These are phyloP conservation scores for Axinella damicornis DNA, from an alignment of 37 sponge, comb jelly and placozoan genomes.

Conservation along the genomic window DNA sequence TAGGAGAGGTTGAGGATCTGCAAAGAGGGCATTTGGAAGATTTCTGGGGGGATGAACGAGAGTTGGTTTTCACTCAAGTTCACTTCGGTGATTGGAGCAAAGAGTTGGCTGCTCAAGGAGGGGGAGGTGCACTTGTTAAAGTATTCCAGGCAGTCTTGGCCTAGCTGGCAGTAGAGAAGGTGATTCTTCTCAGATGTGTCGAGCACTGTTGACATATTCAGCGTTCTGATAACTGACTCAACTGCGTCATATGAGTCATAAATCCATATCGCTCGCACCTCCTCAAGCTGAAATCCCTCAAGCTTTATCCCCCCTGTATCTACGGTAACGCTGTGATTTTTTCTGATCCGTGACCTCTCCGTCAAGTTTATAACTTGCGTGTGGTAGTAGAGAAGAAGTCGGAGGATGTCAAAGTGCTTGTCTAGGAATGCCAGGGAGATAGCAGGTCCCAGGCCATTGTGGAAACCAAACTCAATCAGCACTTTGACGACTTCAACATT, in stretches of 20 bases:
- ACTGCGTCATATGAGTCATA: slow-evolving; percentile 33
- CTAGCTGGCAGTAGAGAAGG: slow-evolving; percentile 20
- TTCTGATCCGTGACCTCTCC: slow-evolving; percentile 12
- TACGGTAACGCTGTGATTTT: not conserved
- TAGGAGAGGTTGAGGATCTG: slow-evolving; percentile 50
- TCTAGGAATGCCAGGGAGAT: slow-evolving; percentile 30
- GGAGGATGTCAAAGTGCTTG: slow-evolving; percentile 8
- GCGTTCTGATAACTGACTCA: slow-evolving; percentile 16
- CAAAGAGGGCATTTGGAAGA: slow-evolving; percentile 56
- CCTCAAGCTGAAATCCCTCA: slow-evolving; percentile 48
- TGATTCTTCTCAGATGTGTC: not conserved
- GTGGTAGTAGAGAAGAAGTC: slow-evolving; percentile 59
- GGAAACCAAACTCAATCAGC: slow-evolving; percentile 54
- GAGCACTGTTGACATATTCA: not conserved
- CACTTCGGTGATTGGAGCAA: slow-evolving; percentile 47
- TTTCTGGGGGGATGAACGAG: slow-evolving; percentile 42
- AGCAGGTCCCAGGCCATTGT: slow-evolving; percentile 24
- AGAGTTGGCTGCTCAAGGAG: not conserved
- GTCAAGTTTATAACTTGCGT: slow-evolving; percentile 43
- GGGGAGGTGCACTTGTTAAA: slow-evolving; percentile 1
- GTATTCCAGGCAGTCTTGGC: slow-evolving; percentile 44
- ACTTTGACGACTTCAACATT: slow-evolving; percentile 43
- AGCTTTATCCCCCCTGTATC: slow-evolving; percentile 32
- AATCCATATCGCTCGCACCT: slow-evolving; percentile 32
- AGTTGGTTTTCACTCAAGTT: slow-evolving; percentile 58